These are phyloP conservation scores for Heliconius nattereri DNA, from an alignment of 1,140 invertebrate genomes.

Conservation along the genomic window DNA sequence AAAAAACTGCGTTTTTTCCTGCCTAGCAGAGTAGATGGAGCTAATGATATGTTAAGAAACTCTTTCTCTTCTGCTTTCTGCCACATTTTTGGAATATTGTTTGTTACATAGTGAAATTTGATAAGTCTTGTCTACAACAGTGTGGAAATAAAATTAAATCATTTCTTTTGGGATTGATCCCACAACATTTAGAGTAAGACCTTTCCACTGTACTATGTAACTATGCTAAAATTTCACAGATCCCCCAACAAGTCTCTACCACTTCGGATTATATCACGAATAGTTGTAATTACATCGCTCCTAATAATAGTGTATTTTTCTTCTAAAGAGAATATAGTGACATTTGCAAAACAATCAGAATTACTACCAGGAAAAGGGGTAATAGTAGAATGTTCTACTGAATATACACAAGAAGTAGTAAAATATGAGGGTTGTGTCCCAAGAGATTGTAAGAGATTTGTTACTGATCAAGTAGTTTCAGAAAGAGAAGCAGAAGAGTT, in stretches of 20 bases:
- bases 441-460: constrained; percentile 88
- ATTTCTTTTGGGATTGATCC: too few species aligned
- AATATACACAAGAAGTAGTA: constrained; percentile 81
- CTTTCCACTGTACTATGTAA: too few species aligned
- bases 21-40: too few species aligned
- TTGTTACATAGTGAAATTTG: too few species aligned
- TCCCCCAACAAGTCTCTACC: constrained; percentile 48
- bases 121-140: too few species aligned
- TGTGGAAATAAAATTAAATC: too few species aligned
- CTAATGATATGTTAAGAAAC: too few species aligned
- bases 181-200: too few species aligned
- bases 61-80: too few species aligned
- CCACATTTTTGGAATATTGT: too few species aligned
- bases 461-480: constrained; percentile 88
- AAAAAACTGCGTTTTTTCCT: too few species aligned
- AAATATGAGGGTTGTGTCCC: constrained; percentile 86
- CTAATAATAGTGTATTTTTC: constrained; percentile 83
- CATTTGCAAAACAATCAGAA: constrained; percentile 84
- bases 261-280: constrained; percentile 56
- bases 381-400: constrained; percentile 83
- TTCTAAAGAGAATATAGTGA: constrained; percentile 83
- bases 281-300: constrained; percentile 62
- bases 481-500: constrained; percentile 85
- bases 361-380: constrained; percentile 82
- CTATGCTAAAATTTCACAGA: constrained; percentile 45